phyloP scores from a whole-genome alignment of 2,797 vertebrate genomes.

The Oreortyx pictus region DNA sequence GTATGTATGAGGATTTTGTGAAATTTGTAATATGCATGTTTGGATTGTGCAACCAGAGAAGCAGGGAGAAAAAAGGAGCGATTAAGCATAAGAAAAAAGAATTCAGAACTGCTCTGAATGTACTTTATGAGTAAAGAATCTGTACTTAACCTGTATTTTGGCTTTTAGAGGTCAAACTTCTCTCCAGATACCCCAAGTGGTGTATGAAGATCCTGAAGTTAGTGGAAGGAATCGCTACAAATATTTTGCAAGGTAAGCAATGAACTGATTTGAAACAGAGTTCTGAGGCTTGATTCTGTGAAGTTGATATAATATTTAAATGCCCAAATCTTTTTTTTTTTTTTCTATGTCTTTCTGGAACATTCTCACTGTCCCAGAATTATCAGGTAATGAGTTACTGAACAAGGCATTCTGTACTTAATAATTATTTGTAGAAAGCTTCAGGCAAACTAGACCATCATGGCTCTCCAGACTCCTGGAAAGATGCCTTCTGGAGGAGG shows the following conservation, averaged over 20 bases:
- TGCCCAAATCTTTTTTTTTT: neutral
- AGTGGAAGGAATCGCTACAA: constrained; percentile 89
- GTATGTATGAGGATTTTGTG: neutral
- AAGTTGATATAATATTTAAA: neutral
- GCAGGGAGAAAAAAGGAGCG: neutral
- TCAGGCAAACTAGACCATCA: neutral
- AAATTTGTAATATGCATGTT: neutral
- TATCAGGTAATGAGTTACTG: neutral
- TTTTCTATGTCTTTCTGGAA: neutral
- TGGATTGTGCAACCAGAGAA: neutral
- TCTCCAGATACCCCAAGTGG: constrained; percentile 61
- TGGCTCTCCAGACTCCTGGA: neutral
- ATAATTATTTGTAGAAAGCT: neutral
- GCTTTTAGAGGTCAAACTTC: constrained; percentile 78
- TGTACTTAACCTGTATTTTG: constrained; percentile 18
- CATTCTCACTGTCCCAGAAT: neutral
- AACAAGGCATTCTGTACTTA: neutral
- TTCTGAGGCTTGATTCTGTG: neutral
- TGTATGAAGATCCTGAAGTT: constrained; percentile 76
- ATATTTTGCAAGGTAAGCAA: constrained; percentile 88
- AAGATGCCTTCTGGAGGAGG: neutral
- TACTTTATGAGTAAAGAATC: neutral
- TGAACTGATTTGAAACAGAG: neutral
- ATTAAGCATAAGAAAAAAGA: neutral
- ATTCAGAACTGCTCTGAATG: neutral